These are phyloP conservation scores for Leptogaster cylindrica DNA, from an alignment of 2,888 invertebrate species.

Conservation along the genomic window DNA sequence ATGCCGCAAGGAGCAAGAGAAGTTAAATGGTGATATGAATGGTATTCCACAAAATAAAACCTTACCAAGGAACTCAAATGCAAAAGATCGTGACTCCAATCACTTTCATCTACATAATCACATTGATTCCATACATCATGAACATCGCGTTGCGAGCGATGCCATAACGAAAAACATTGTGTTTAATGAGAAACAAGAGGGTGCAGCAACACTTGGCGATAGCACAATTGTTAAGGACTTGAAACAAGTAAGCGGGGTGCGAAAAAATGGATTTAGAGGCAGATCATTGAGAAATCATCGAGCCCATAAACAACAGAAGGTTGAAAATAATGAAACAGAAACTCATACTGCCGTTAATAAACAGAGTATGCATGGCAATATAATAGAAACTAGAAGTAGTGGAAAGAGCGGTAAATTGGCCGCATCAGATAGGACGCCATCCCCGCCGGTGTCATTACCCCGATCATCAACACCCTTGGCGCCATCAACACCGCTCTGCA, in stretches of 20 bases:
- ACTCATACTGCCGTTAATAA: slow-evolving; percentile 12
- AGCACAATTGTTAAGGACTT: not conserved
- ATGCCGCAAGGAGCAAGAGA: slow-evolving; percentile 35
- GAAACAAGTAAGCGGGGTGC: not conserved
- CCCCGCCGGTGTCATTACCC: not conserved
- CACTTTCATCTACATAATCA: slow-evolving; percentile 5
- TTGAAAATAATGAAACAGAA: not conserved
- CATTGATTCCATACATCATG: slow-evolving; percentile 43
- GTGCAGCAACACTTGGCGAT: slow-evolving; percentile 49
- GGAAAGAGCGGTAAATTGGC: not conserved
- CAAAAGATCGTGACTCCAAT: not conserved
- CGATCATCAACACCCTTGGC: not conserved
- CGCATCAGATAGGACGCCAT: not conserved
- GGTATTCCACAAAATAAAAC: slow-evolving; percentile 11
- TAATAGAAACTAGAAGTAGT: slow-evolving; percentile 14
- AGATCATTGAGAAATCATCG: slow-evolving; percentile 43
- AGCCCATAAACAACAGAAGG: not conserved
- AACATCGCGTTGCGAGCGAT: slow-evolving; percentile 55
- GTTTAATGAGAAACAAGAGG: slow-evolving; percentile 62
- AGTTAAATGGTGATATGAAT: slow-evolving; percentile 7
- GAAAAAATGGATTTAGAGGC: slow-evolving; percentile 21
- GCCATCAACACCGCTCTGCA: slow-evolving; percentile 25
- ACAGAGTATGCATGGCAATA: slow-evolving; percentile 28
- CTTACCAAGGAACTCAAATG: not conserved
- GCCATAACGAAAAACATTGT: slow-evolving; percentile 60